Conservation (phyloP, 2,113 vertebrate genomes). For the Phalacrocorax pelagicus region DNA sequence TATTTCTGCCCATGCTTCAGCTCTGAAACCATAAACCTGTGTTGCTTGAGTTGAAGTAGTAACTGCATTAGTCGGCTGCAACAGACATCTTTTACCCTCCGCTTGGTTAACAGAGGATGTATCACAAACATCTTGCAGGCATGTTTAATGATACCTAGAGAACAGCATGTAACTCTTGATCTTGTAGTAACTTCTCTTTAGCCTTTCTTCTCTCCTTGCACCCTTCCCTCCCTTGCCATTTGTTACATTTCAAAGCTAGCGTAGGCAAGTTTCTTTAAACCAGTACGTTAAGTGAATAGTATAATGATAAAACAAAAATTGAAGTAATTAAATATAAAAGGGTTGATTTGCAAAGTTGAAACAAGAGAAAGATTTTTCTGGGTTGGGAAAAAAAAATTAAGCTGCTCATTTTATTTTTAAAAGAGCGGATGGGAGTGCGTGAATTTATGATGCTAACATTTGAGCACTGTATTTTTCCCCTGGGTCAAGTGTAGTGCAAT, state of each 20-base stretch:
- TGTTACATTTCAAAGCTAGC: not conserved
- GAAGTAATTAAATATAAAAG: not conserved
- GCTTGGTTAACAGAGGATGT: not conserved
- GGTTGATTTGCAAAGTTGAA: not conserved
- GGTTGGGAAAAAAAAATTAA: not conserved
- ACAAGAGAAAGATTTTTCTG: not conserved
- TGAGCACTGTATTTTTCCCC: constrained; percentile 16
- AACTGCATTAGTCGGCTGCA: not conserved
- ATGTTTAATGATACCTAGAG: not conserved
- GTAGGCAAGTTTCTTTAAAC: not conserved
- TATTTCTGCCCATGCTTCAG: not conserved
- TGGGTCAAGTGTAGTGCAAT: not conserved
- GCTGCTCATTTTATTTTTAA: constrained; percentile 7
- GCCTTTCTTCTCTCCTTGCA: not conserved
- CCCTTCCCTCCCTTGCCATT: not conserved
- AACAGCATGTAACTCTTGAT: not conserved
- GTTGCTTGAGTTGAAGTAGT: not conserved
- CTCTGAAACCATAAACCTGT: not conserved
- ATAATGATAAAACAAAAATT: not conserved
- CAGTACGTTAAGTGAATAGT: not conserved
- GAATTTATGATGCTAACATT: not conserved
- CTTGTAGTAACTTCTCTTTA: not conserved
- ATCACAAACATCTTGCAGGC: not conserved
- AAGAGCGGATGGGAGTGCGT: not conserved
- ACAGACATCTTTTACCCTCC: not conserved